These are phyloP conservation scores for Nothoprocta perdicaria DNA, from an alignment of 2,113 vertebrate species.

Conservation along the genomic window DNA sequence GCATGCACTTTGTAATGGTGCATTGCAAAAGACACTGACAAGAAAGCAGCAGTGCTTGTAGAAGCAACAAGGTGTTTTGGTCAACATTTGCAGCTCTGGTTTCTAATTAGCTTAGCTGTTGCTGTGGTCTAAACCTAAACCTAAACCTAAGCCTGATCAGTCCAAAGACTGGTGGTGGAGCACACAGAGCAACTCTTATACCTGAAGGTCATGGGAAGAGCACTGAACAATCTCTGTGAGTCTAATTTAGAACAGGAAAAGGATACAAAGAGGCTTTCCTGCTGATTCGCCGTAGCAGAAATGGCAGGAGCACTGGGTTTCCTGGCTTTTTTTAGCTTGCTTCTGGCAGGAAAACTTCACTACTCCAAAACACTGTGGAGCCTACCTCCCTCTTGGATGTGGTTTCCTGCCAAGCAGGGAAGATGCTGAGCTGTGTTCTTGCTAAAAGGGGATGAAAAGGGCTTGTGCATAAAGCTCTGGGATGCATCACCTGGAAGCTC, in stretches of 20 bases:
- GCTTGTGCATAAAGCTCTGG: background rate
- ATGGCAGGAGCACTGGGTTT: background rate
- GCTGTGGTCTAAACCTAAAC: background rate
- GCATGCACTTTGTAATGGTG: background rate
- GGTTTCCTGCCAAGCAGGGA: background rate
- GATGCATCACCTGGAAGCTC: background rate
- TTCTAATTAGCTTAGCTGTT: background rate
- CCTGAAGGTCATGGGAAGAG: background rate
- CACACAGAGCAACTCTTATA: background rate
- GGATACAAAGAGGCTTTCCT: background rate
- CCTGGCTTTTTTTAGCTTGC: background rate
- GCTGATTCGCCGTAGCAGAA: background rate
- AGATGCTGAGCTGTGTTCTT: background rate
- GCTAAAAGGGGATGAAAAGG: background rate
- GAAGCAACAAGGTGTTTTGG: background rate
- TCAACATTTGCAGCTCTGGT: background rate
- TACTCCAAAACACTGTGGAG: background rate
- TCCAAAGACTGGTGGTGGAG: background rate
- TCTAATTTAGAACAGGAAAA: background rate
- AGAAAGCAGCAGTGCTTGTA: background rate
- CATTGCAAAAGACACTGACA: background rate
- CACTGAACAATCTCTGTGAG: background rate
- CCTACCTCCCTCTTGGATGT: background rate
- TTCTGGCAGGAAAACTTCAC: background rate
- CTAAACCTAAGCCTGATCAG: background rate